Percentiles rank a stretch among this genome's conserved stretches.
These are phyloP conservation scores for Hyperoplus immaculatus DNA, from an alignment of 2,797 vertebrate genomes.

Conservation along the genomic window DNA sequence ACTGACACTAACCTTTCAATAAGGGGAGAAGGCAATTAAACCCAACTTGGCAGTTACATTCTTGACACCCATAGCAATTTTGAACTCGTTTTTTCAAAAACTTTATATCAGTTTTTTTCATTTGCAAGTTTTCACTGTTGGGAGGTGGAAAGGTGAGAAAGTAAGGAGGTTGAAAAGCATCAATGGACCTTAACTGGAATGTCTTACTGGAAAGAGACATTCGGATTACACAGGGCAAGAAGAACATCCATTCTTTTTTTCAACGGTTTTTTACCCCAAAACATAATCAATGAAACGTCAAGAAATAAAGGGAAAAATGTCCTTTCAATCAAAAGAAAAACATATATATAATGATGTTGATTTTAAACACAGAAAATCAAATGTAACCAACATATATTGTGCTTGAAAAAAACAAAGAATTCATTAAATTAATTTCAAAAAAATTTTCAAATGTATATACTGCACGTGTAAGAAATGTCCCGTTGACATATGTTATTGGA, in stretches of 20 bases:
- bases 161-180: background rate
- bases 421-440: no score
- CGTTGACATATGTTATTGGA: background rate
- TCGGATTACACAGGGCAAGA: background rate
- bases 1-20: conserved; percentile 50
- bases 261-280: background rate
- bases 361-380: background rate
- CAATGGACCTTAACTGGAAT: background rate
- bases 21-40: conserved; percentile 51
- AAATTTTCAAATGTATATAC: no score
- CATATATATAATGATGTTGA: background rate
- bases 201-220: background rate
- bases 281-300: background rate
- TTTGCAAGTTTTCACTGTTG: background rate
- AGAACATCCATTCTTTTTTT: background rate
- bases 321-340: background rate
- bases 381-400: no score
- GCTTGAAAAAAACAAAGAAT: no score
- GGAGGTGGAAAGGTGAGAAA: background rate
- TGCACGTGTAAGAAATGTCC: background rate
- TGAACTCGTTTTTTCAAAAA: background rate
- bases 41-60: conserved; percentile 25
- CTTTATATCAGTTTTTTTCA: background rate
- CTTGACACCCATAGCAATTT: conserved; percentile 2
- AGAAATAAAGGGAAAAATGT: background rate